Evolutionary conservation across 2,888 invertebrate genomes (phyloP), one percentile per base, ranked within the genome.

Genomic region (Phortica magna): DNA sequence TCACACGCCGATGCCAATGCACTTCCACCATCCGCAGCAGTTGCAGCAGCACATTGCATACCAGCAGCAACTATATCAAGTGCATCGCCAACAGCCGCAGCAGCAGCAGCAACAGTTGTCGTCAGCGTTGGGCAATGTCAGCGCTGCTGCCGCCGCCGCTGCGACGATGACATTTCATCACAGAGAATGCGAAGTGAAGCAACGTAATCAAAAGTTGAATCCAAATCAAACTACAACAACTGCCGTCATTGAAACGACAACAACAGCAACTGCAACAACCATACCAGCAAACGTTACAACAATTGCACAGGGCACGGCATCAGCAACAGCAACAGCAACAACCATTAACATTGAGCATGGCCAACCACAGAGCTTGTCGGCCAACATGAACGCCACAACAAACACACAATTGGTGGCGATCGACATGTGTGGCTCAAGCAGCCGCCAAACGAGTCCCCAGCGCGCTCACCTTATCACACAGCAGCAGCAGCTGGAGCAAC

Each of bases 1-100:
- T 75, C 87, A 87, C 72, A 83, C 83, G 67, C 89, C 85, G 55
- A 89, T 88, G 73, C 83, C 89, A 57, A 79, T 90, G 83, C 90
- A 90, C 75, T 91, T 91, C 64, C 90, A 90, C 74, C 90, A 90
- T 82, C 90, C 91, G 43, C 90, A 91, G 72, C 85, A 85, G 74
- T 77, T 86, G 81, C 84, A 75, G 9, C 79, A 73, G 75, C 65
- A 76, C 19, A 77, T 74, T 73, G 61, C 64, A 14, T 80, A 78
- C 74, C 70, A 78, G 12, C 76, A 76, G 17, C 53, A 7, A 73
- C 78, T 53, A 19, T 39, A 80, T 64, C 76, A 78, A 76, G 75
- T 77, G 76, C 73, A 79, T 75, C 72, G 57, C 70, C 78, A 77
- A 59, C 74, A 73, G 55, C 70, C 71, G 17, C 67, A 64, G 42